phyloP scores from a whole-genome alignment of 2,797 vertebrate genomes.

The Tenualosa ilisha region DNA sequence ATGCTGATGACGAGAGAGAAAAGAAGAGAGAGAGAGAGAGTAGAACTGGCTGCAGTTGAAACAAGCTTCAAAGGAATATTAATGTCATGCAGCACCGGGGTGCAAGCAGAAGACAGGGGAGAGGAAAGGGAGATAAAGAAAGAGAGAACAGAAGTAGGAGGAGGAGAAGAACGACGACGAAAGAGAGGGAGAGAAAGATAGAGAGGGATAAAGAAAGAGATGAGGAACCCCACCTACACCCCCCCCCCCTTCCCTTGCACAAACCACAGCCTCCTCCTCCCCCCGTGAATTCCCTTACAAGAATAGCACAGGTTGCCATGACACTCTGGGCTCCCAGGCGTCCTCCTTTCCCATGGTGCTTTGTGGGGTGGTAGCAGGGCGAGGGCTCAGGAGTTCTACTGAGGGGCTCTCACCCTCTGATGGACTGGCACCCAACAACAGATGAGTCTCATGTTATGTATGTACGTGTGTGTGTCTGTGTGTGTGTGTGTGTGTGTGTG shows the following conservation, averaged over 20 bases:
- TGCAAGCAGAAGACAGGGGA: neutral
- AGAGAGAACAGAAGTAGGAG: neutral
- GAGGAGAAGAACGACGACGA: neutral
- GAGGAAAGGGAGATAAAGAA: slow-evolving; percentile 31
- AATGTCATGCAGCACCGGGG: slow-evolving; percentile 70
- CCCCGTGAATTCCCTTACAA: neutral
- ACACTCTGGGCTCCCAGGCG: neutral
- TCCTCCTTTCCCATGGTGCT: neutral
- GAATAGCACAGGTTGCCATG: slow-evolving; percentile 1
- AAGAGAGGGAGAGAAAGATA: neutral
- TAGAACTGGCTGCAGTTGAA: slow-evolving; percentile 59
- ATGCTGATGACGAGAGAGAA: slow-evolving; percentile 25
- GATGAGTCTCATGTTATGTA: neutral
- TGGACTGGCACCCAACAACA: neutral
- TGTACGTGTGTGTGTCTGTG: slow-evolving; percentile 18
- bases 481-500: neutral
- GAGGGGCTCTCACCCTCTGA: neutral
- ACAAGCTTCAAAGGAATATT: slow-evolving; percentile 77
- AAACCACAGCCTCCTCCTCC: neutral
- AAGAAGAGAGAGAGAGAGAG: neutral
- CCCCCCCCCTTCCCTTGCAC: neutral
- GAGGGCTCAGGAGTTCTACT: neutral
- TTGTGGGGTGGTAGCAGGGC: neutral
- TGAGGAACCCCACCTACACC: slow-evolving; percentile 22
- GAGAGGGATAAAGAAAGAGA: slow-evolving; percentile 6